phyloP scores from a whole-genome alignment of 2,113 vertebrate species.

The Bothrops jararaca region DNA sequence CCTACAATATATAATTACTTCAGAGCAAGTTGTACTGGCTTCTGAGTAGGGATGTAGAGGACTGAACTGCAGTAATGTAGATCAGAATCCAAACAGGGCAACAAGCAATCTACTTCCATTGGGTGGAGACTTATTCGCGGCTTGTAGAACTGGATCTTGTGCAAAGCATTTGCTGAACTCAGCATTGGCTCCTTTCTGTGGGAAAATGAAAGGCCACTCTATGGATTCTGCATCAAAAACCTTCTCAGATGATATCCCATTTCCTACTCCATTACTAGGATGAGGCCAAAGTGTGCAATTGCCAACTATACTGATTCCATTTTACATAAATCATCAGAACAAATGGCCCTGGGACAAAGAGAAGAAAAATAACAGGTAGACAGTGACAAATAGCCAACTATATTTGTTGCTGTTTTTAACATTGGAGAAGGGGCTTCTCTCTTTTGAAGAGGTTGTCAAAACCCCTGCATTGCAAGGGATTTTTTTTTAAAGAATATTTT shows the following conservation, averaged over 20 bases:
- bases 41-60: neutral
- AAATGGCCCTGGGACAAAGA: neutral
- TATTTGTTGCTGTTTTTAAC: neutral
- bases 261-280: neutral
- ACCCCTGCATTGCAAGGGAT: neutral
- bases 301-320: neutral
- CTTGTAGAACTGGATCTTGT: neutral
- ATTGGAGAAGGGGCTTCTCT: neutral
- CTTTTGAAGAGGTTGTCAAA: neutral
- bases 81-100: neutral
- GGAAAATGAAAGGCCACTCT: neutral
- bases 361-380: neutral
- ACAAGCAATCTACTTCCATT: neutral
- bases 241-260: neutral
- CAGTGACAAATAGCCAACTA: neutral
- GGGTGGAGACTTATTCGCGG: neutral
- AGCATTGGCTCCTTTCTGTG: neutral
- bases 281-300: neutral
- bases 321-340: neutral
- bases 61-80: neutral
- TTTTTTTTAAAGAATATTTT: too few species aligned
- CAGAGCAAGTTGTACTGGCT: neutral
- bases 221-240: neutral
- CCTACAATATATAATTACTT: neutral
- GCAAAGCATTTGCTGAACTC: neutral